A percentile compares a stretch with the other conserved stretches of the same genome.
These are phyloP conservation scores for Madoqua kirkii DNA, from an alignment of 2,113 vertebrate genomes.

Conservation along the genomic window DNA sequence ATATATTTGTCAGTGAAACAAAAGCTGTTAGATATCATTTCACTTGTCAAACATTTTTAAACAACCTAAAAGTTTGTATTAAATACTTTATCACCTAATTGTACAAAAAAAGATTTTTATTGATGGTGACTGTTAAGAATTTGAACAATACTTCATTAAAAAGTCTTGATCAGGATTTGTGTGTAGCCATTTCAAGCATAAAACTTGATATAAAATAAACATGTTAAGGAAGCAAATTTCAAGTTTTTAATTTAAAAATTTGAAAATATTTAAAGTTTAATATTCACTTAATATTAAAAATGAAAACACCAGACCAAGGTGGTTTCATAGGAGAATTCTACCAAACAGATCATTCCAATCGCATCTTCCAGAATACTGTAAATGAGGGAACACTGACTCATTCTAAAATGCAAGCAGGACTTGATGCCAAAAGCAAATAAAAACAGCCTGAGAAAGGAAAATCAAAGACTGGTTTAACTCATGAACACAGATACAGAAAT, in stretches of 20 bases:
- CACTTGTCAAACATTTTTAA: constrained; percentile 25
- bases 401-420: constrained; percentile 9
- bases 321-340: constrained; percentile 23
- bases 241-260: constrained; percentile 10
- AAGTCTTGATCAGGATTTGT: constrained; percentile 24
- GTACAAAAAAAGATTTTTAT: constrained; percentile 9
- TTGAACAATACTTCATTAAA: constrained; percentile 25
- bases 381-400: neutral
- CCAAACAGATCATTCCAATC: neutral
- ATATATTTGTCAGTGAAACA: constrained; percentile 37
- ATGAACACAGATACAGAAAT: constrained; percentile 23
- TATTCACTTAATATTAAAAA: constrained; percentile 4
- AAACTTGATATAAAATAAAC: constrained; percentile 30
- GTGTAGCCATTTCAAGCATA: constrained; percentile 11
- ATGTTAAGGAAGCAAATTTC: constrained; percentile 9
- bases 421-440: constrained; percentile 16
- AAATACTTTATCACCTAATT: constrained; percentile 25
- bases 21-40: constrained; percentile 14
- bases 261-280: constrained; percentile 42
- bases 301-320: constrained; percentile 8
- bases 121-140: neutral
- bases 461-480: constrained; percentile 13
- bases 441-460: constrained; percentile 15
- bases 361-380: constrained; percentile 23
- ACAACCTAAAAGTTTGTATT: constrained; percentile 28